Percentiles rank a stretch among this genome's conserved stretches.
These are phyloP conservation scores for Semnornis frantzii DNA, from an alignment of 2,113 vertebrate genomes.

Conservation along the genomic window DNA sequence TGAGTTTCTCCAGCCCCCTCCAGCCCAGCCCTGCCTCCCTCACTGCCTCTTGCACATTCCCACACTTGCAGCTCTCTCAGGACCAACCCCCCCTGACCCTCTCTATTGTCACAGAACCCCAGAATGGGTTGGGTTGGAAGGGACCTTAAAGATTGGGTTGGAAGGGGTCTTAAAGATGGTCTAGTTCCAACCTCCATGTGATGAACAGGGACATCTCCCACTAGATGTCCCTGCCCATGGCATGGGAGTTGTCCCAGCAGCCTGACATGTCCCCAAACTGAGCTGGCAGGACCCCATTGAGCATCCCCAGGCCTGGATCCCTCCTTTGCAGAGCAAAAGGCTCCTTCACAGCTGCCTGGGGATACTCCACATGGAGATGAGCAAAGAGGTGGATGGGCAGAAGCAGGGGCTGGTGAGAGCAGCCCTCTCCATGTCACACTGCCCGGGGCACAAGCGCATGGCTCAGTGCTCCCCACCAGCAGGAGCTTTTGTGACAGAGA, in stretches of 20 bases:
- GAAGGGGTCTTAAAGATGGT: too few species aligned
- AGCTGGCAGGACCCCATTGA: not conserved
- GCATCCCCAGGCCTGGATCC: fast-evolving
- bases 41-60: not conserved
- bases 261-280: fast-evolving
- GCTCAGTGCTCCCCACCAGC: not conserved
- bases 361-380: not conserved
- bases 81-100: not conserved
- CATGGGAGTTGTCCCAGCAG: not conserved
- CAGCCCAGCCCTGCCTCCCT: not conserved
- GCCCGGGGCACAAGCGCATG: not conserved
- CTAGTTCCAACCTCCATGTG: too few species aligned
- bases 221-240: too few species aligned
- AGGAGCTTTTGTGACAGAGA: constrained; percentile 27
- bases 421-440: not conserved
- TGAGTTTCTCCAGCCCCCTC: not conserved
- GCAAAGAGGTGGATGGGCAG: not conserved
- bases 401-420: fast-evolving
- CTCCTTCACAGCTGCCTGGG: fast-evolving
- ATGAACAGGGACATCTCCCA: too few species aligned
- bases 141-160: too few species aligned
- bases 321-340: fast-evolving
- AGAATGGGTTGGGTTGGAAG: too few species aligned
- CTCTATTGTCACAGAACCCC: too few species aligned
- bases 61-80: not conserved